phyloP scores from a whole-genome alignment of 2,797 vertebrate genomes.

The Manis crassicaudata region DNA sequence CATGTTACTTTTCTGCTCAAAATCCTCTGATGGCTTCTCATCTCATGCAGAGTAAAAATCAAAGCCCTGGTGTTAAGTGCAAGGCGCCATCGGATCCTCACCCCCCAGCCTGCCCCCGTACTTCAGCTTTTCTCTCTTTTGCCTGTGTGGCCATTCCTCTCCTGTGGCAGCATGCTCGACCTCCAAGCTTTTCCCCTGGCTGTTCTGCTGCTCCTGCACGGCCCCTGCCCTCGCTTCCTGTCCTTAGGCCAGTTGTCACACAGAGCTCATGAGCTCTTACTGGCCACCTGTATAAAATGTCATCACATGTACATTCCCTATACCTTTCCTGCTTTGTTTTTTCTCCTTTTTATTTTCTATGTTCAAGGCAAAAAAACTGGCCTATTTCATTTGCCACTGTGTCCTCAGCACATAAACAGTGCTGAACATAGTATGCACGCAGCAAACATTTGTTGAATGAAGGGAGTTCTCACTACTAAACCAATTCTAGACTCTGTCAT shows the following conservation, averaged over 20 bases:
- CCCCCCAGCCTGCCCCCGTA: fast-evolving
- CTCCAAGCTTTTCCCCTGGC: background rate
- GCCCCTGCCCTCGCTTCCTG: background rate
- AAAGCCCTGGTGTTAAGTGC: background rate
- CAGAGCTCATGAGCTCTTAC: background rate
- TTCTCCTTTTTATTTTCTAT: background rate
- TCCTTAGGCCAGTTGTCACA: background rate
- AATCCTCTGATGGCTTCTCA: background rate
- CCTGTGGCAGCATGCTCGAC: fast-evolving
- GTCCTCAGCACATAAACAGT: background rate
- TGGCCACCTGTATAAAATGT: background rate
- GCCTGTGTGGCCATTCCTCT: background rate
- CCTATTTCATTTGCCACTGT: background rate
- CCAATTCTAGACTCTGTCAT: fast-evolving
- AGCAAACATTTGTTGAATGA: background rate
- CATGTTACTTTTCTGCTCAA: background rate
- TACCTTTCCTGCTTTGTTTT: background rate
- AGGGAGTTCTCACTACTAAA: background rate
- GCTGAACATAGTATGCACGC: background rate
- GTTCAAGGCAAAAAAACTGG: background rate
- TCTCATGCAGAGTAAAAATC: background rate
- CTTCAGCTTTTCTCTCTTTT: background rate
- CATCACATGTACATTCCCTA: background rate
- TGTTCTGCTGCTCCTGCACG: background rate
- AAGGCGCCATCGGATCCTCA: fast-evolving